Base-by-base conservation (phyloP, 2,113 vertebrate species). In the Lucifuga dentata region DNA sequence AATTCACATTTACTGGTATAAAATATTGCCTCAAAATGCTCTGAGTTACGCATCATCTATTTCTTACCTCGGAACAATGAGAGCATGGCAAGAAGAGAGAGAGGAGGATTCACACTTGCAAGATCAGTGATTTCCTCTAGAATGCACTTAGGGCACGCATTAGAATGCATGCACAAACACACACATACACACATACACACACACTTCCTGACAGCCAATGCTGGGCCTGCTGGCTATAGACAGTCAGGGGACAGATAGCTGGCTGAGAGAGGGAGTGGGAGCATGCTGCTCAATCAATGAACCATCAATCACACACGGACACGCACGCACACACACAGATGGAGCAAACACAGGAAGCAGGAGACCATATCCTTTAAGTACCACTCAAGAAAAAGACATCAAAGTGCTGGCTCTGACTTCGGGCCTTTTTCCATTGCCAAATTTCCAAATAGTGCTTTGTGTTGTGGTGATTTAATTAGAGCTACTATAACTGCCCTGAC, bases 351-450 rank as follows among this genome's bases (percentile, higher is more conserved):
- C 80, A 88, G 82, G 86, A 86, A 90, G 84, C 80, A 78, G 72
- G 80, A 74, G 80, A 79, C 51, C 58, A 57, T 84, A 85, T 88
- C 80, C 74, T 89, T 83, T 83, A 88, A 87, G 81, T 78, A 86
- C 67, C 83, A 80, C 85, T 87, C 76, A 73, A 82, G 76, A 80
- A 71, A 72, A 88, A 88, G 81, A 66, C 84, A 87, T 84, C 85
- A 88, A 88, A 88, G 83, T 23, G 60, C 85, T 76, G 83, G 60
- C 75, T 82, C 55, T 56, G 49, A 78, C 79, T 78, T 52, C 40
- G 20, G 80, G 76, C 71, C 50, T 73, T 84, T 86, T 83, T 86
- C 79, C 80, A 63, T 35, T 20, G 80, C 78, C 76, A 80, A 43
- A 83, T 80, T 81, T 76, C 56, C 46, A 53, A 66, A 52, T 66